Conservation (phyloP, 2,888 invertebrate species). For the Gonocerus acuteangulatus region DNA sequence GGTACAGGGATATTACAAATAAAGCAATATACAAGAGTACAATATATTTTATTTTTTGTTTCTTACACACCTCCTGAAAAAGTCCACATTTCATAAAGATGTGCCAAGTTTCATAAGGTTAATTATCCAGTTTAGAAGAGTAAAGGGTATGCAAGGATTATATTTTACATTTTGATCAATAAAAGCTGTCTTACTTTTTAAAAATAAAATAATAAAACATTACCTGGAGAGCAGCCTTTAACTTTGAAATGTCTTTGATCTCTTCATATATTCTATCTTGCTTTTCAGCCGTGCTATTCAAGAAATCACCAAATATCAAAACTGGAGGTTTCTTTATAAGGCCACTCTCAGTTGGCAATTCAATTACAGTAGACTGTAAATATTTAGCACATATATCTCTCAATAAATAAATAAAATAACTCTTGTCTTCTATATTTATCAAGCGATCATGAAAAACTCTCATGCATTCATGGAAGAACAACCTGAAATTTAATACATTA, state of each 20-base stretch:
- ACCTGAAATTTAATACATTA: conserved; percentile 46
- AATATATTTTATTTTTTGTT: too few relatives aligned
- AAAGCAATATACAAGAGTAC: too few relatives aligned
- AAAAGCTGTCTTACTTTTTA: too few relatives aligned
- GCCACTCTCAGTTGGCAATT: conserved; percentile 51
- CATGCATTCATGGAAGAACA: conserved; percentile 87
- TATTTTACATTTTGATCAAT: too few relatives aligned
- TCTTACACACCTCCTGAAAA: too few relatives aligned
- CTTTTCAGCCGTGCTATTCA: conserved; percentile 63
- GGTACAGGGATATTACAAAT: too few relatives aligned
- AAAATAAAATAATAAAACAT: too few relatives aligned
- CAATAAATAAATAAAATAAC: conserved; percentile 68
- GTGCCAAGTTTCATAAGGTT: too few relatives aligned
- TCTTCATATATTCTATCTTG: conserved; percentile 71
- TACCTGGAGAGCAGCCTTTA: conserved; percentile 63
- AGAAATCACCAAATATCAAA: conserved; percentile 79
- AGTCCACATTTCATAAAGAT: too few relatives aligned
- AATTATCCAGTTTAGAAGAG: too few relatives aligned
- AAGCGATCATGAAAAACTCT: conserved; percentile 87
- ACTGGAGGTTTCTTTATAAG: conserved; percentile 55
- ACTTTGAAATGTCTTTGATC: conserved; percentile 62
- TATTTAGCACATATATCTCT: conserved; percentile 56
- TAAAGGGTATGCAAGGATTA: too few relatives aligned
- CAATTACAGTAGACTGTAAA: conserved; percentile 55
- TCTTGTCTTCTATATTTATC: conserved; percentile 71